These are phyloP conservation scores for Brachionus koreanus DNA, from an alignment of 1,140 invertebrate genomes.

Conservation along the genomic window DNA sequence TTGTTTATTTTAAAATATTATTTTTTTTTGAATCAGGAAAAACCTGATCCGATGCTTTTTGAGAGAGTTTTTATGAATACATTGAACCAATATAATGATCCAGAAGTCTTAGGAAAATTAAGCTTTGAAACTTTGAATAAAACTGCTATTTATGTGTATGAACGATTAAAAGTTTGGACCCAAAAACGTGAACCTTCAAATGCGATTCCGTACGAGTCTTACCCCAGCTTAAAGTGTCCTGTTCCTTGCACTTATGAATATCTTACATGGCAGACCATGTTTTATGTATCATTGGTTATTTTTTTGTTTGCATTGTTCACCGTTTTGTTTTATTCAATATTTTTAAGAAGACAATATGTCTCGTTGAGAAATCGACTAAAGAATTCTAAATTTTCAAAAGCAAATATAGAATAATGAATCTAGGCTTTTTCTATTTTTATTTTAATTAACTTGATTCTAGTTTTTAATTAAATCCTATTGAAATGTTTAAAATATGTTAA, in stretches of 20 bases:
- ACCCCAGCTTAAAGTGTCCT: constrained; percentile 40
- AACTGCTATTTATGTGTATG: not conserved
- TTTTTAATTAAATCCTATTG: not conserved
- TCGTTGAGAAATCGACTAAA: not conserved
- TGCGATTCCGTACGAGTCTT: not conserved
- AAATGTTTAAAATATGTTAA: not conserved
- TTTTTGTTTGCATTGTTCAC: constrained; percentile 8
- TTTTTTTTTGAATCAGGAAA: constrained; percentile 7
- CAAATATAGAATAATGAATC: not conserved
- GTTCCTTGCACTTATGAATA: constrained; percentile 1
- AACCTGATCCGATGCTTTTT: not conserved
- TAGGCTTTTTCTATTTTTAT: not conserved
- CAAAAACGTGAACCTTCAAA: not conserved
- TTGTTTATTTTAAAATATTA: not conserved
- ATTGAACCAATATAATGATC: not conserved
- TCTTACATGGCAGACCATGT: not conserved
- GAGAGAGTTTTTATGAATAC: not conserved
- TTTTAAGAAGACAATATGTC: constrained; percentile 24
- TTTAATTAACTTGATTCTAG: not conserved
- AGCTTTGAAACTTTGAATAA: not conserved
- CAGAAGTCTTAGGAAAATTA: not conserved
- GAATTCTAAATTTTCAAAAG: constrained; percentile 27
- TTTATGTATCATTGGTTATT: constrained; percentile 13
- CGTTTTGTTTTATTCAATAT: constrained; percentile 26
- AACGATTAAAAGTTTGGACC: not conserved